Conservation (phyloP, 2,113 vertebrate species). For the Uria lomvia region DNA sequence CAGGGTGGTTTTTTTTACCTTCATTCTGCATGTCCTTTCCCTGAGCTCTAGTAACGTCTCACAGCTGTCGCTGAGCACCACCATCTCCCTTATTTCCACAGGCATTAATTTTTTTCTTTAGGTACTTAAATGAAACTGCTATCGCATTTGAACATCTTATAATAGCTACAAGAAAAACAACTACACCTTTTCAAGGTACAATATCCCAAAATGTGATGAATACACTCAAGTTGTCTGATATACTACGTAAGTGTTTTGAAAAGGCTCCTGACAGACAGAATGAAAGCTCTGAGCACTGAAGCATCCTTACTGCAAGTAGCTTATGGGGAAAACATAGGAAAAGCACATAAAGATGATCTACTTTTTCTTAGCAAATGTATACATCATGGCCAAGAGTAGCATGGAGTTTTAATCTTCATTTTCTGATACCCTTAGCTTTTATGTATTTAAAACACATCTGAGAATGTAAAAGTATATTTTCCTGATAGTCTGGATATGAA, state of each 20-base stretch:
- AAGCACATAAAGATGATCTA: neutral
- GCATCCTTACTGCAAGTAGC: neutral
- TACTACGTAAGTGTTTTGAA: neutral
- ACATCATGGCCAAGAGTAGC: neutral
- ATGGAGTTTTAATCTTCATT: neutral
- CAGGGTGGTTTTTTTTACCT: neutral
- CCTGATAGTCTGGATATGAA: neutral
- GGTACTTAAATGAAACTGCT: neutral
- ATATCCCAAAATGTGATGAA: neutral
- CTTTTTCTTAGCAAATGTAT: neutral
- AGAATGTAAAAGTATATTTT: neutral
- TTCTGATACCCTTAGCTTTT: neutral
- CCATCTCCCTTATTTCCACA: neutral
- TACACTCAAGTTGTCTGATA: rapidly evolving
- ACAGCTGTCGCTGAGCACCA: neutral
- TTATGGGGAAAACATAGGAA: neutral
- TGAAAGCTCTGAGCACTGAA: neutral
- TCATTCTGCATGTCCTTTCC: neutral
- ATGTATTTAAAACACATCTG: neutral
- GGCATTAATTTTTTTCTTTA: neutral
- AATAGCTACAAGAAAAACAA: neutral
- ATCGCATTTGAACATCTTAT: neutral
- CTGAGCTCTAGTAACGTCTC: neutral
- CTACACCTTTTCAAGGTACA: neutral
- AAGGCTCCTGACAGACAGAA: neutral